Evolutionary conservation across 2,113 vertebrate genomes (phyloP).

Genomic region (Chaenogobius annularis): DNA sequence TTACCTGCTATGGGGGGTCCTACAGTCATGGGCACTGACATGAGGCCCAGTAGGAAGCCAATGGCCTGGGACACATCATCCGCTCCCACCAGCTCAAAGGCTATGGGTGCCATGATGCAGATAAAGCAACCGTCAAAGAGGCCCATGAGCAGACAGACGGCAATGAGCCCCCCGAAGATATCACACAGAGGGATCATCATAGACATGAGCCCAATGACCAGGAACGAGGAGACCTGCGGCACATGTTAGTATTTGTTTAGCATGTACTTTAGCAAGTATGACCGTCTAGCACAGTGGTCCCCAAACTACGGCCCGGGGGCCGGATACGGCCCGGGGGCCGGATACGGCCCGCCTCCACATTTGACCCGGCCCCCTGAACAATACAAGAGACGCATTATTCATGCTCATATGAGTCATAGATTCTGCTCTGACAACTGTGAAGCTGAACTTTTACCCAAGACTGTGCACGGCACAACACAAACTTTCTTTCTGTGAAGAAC

Average conservation of each 20-base stretch:
- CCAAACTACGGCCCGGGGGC: too few species aligned
- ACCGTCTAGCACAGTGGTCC: too few species aligned
- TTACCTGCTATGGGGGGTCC: slow-evolving; percentile 96
- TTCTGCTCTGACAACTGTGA: too few species aligned
- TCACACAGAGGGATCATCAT: slow-evolving; percentile 95
- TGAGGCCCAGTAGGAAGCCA: slow-evolving; percentile 93
- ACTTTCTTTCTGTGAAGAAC: too few species aligned
- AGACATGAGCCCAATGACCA: slow-evolving; percentile 94
- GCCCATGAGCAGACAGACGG: slow-evolving; percentile 95
- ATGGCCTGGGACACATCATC: slow-evolving; percentile 93
- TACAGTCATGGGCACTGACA: slow-evolving; percentile 94
- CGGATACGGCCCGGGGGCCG: too few species aligned
- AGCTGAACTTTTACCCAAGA: too few species aligned
- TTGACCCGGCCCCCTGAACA: too few species aligned
- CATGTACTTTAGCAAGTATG: neutral
- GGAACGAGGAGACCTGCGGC: slow-evolving; percentile 87
- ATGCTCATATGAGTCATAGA: too few species aligned
- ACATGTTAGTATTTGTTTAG: neutral
- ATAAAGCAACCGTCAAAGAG: slow-evolving; percentile 98
- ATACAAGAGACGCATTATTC: too few species aligned
- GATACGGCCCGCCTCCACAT: too few species aligned
- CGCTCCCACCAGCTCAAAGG: slow-evolving; percentile 91
- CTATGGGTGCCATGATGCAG: slow-evolving; percentile 97
- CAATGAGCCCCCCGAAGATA: slow-evolving; percentile 85
- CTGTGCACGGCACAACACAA: too few species aligned